Evolutionary conservation across 2,797 vertebrate genomes (phyloP), one percentile per base, ranked within the genome.

Genomic region (Sebastes iracundus): DNA sequence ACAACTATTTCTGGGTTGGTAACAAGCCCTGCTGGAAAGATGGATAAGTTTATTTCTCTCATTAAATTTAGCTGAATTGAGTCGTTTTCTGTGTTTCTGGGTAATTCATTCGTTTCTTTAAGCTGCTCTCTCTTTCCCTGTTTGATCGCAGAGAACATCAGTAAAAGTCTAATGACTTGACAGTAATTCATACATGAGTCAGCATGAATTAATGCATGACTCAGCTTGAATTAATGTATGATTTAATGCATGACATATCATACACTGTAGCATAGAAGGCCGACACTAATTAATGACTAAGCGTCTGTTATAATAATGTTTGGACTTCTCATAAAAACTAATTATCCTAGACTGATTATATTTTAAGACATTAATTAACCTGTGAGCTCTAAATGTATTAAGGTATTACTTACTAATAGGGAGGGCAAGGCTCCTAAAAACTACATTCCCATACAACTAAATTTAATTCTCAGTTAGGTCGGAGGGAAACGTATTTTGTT

Each of bases 131-230:
- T 73, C 12, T n/a, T 2, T 59, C 30, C 23, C 9, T 20, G 49
- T 68, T 7, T 80, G 52, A 52, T 74, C 62, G 9, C 3, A 32
- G 16, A 56, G 63, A 75, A 28, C 60, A 49, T 46, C 61, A 22
- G 42, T 32, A 18, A 68, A 20, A 64, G 42, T 82, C 2, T 10
- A 52, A 77, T 68, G 32, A 49, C 30, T 52, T 60, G 62, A 72
- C 20, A 62, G 38, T 56, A 80, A 81, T 79, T 75, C 4, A 87
- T 81, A 9, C 59, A 71, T 75, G 72, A 75, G 35, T 75, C 74
- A 12, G 53, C 38, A 30, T 13, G 33, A 66, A 53, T 79, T 75
- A 10, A 87, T 81, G 18, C 53, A 67, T 75, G 72, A 77, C 53
- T 75, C 74, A 12, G 53, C 32, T 38, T 42, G 42, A 66, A 68